A percentile compares a stretch with the other conserved stretches of the same genome.
These are phyloP conservation scores for Patella depressa DNA, from an alignment of 2,888 invertebrate species.

Conservation along the genomic window DNA sequence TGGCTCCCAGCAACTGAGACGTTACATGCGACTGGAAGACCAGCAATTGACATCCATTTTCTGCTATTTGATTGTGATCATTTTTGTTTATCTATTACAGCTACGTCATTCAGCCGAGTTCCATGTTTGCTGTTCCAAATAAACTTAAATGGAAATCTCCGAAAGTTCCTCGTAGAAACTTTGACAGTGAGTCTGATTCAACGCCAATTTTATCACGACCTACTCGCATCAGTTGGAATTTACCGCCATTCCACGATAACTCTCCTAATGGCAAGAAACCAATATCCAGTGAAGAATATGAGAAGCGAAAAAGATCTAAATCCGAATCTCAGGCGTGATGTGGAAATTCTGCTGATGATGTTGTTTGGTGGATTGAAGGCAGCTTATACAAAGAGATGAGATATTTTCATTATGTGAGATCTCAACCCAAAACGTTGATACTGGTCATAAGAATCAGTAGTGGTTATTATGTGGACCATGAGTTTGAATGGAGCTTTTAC, in stretches of 20 bases:
- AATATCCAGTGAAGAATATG: not conserved
- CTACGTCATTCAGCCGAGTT: slow-evolving; percentile 49
- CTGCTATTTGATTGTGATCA: too few species aligned
- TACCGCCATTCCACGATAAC: not conserved
- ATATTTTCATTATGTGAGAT: too few species aligned
- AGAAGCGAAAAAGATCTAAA: not conserved
- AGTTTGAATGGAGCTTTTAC: too few species aligned
- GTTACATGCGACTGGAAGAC: too few species aligned
- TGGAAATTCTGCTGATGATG: too few species aligned
- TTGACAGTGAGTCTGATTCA: not conserved
- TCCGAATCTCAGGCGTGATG: not conserved
- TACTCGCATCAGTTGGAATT: slow-evolving; percentile 15
- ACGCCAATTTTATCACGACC: slow-evolving; percentile 11
- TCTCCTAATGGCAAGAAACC: not conserved
- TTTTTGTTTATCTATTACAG: slow-evolving; percentile 20
- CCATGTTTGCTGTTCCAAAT: slow-evolving; percentile 50
- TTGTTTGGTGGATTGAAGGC: too few species aligned
- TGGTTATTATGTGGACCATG: too few species aligned
- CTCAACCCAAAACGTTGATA: too few species aligned
- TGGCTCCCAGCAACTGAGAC: too few species aligned
- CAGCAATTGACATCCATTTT: too few species aligned
- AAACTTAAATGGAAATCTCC: slow-evolving; percentile 35
- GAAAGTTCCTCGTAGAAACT: not conserved
- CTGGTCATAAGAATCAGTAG: too few species aligned
- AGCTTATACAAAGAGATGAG: too few species aligned